Percentiles rank a stretch among this genome's conserved stretches.
phyloP scores from a whole-genome alignment of 2,888 invertebrate genomes.

The Hyalella azteca region DNA sequence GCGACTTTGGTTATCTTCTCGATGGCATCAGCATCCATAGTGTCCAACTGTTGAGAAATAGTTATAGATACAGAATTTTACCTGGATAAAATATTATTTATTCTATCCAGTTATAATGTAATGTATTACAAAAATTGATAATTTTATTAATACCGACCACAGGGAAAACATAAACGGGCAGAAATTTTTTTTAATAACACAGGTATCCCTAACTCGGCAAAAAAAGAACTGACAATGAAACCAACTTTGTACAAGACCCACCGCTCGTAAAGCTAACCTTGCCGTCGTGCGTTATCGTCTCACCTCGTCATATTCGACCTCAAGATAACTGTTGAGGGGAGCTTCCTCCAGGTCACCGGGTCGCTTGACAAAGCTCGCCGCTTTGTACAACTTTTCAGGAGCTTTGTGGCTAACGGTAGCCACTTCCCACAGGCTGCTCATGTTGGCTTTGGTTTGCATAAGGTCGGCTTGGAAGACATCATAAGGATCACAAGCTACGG shows the following conservation, averaged over 20 bases:
- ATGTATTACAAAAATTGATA: too few species aligned
- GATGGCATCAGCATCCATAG: background rate
- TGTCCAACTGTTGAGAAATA: background rate
- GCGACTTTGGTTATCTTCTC: background rate
- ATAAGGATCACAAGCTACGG: slow-evolving; percentile 76
- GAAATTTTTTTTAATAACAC: too few species aligned
- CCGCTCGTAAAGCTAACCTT: too few species aligned
- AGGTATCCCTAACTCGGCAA: too few species aligned
- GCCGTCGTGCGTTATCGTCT: background rate
- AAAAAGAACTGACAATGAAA: too few species aligned
- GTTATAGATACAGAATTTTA: too few species aligned
- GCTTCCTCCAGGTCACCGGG: slow-evolving; percentile 73
- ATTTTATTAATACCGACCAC: too few species aligned
- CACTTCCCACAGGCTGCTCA: slow-evolving; percentile 93
- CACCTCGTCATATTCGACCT: slow-evolving; percentile 72
- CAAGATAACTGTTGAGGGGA: slow-evolving; percentile 73
- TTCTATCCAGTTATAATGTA: too few species aligned
- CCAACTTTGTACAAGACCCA: too few species aligned
- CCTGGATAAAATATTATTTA: too few species aligned
- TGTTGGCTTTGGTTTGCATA: slow-evolving; percentile 77
- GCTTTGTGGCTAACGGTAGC: slow-evolving; percentile 77
- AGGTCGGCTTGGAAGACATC: slow-evolving; percentile 82
- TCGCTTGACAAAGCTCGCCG: slow-evolving; percentile 75
- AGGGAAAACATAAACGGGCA: too few species aligned
- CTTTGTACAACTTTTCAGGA: slow-evolving; percentile 74